phyloP scores from a whole-genome alignment of 2,113 vertebrate genomes.

The Rhodinocichla rosea region DNA sequence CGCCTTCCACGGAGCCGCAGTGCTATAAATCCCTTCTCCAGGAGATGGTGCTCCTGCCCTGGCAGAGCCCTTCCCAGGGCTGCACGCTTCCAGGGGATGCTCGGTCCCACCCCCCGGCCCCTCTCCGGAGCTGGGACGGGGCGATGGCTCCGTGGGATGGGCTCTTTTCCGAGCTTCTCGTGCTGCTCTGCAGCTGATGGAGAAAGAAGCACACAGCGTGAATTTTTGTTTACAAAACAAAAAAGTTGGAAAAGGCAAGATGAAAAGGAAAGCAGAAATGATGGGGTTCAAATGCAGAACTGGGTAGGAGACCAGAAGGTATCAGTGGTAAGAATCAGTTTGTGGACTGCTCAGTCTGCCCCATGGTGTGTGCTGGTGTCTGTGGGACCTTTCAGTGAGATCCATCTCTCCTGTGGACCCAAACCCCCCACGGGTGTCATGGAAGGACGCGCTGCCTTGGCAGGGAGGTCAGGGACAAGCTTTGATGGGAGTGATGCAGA shows the following conservation, averaged over 20 bases:
- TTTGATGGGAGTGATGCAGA: not conserved
- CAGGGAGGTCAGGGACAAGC: not conserved
- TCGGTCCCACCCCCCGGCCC: not conserved
- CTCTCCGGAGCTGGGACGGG: not conserved
- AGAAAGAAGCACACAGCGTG: not conserved
- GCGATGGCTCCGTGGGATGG: not conserved
- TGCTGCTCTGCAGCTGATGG: not conserved
- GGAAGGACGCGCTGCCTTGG: not conserved
- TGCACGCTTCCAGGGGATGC: rapidly evolving
- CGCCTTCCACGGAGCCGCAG: rapidly evolving
- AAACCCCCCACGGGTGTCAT: rapidly evolving
- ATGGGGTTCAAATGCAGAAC: not conserved
- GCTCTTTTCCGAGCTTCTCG: not conserved
- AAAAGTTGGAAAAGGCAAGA: not conserved
- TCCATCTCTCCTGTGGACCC: not conserved
- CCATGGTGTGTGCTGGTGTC: not conserved
- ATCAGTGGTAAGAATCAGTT: not conserved
- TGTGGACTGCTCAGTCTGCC: not conserved
- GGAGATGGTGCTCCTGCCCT: constrained; percentile 58
- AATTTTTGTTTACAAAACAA: not conserved
- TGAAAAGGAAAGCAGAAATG: not conserved
- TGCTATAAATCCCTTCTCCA: not conserved
- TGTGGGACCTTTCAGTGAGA: not conserved
- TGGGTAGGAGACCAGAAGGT: not conserved
- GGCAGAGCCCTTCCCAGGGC: not conserved